Conservation (phyloP, 2,113 vertebrate species). For the Amphiprion ocellaris region DNA sequence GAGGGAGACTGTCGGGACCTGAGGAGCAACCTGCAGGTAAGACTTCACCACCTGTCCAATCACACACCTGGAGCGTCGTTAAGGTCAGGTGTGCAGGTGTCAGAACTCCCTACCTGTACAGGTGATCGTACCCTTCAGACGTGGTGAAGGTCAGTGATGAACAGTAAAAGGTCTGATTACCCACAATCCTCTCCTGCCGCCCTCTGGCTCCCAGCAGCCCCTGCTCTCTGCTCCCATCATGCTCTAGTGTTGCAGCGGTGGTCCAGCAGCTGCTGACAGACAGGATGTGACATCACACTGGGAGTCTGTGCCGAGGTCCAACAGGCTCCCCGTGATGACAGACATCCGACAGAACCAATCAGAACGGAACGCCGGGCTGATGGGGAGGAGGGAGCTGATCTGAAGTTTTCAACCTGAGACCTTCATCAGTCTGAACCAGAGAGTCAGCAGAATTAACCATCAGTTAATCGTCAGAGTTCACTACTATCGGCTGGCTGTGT, state of each 20-base stretch:
- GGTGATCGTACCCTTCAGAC: neutral
- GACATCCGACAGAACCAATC: slow-evolving; percentile 70
- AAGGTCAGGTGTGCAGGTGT: no score
- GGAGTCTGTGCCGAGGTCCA: slow-evolving; percentile 54
- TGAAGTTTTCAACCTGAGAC: slow-evolving; percentile 96
- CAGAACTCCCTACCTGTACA: no score
- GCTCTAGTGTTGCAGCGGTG: slow-evolving; percentile 72
- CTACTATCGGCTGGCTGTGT: no score
- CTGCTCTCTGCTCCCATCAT: slow-evolving; percentile 62
- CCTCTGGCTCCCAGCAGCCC: slow-evolving; percentile 66
- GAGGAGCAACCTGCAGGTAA: slow-evolving; percentile 85
- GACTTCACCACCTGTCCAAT: neutral
- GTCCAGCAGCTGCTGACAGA: slow-evolving; percentile 72
- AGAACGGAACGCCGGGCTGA: slow-evolving; percentile 44
- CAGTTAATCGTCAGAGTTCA: no score
- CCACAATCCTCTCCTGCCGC: slow-evolving; percentile 44
- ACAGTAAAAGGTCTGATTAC: slow-evolving; percentile 83
- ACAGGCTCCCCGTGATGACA: slow-evolving; percentile 14
- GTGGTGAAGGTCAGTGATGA: slow-evolving; percentile 78
- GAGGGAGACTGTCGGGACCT: slow-evolving; percentile 93
- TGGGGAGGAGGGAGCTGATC: slow-evolving; percentile 84
- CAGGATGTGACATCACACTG: slow-evolving; percentile 55
- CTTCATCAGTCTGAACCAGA: neutral
- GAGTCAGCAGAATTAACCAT: no score
- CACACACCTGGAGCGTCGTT: neutral